Evolutionary conservation across 30 jellyfish, hydroid and myxozoan genomes (phyloP).

Genomic region (Hydractinia symbiolongicarpus): DNA sequence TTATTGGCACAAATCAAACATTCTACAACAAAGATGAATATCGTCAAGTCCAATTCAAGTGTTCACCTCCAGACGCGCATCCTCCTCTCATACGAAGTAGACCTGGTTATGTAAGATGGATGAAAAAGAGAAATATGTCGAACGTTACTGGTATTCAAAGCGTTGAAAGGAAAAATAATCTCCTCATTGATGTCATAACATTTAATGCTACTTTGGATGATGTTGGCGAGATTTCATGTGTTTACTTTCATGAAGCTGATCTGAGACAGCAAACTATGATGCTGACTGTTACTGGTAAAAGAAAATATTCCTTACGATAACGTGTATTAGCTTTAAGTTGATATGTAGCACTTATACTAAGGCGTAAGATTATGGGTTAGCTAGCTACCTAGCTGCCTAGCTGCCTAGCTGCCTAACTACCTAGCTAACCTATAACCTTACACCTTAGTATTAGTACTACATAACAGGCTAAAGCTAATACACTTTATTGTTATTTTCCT

Average conservation of each 20-base stretch:
- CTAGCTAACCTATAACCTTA: no score
- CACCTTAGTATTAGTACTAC: no score
- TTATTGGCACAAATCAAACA: not conserved
- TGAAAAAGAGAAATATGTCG: not conserved
- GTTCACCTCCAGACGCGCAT: conserved; percentile 4
- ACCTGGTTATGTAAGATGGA: not conserved
- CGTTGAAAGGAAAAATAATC: no score
- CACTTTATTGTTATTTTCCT: no score
- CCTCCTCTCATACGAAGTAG: not conserved
- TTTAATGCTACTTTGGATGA: not conserved
- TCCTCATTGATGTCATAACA: not conserved
- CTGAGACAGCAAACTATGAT: not conserved
- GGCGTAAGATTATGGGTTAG: no score
- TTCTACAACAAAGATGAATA: not conserved
- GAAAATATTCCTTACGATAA: not conserved
- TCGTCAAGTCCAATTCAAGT: conserved; percentile 1
- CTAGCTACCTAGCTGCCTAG: no score
- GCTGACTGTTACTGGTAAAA: not conserved
- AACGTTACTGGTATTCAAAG: not conserved
- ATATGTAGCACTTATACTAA: no score
- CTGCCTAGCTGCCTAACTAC: no score
- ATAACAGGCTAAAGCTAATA: no score
- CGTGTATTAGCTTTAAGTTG: not conserved
- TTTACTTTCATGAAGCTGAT: not conserved
- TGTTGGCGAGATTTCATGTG: not conserved